These are phyloP conservation scores for Aselliscus stoliczkanus DNA, from an alignment of 2,797 vertebrate genomes.

Conservation along the genomic window DNA sequence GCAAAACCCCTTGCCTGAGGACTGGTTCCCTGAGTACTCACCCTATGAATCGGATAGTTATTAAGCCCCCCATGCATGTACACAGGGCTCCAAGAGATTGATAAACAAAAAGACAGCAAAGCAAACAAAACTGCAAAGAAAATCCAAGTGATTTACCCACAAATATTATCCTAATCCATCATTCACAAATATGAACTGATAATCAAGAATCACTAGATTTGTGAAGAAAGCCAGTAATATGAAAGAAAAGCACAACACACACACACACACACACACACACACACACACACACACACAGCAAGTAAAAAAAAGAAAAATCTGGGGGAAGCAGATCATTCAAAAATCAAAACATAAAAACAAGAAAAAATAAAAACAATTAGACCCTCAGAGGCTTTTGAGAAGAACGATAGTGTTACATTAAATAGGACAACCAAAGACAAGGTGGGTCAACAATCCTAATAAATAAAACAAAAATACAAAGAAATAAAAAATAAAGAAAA, in stretches of 20 bases:
- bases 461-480: not conserved
- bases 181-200: not conserved
- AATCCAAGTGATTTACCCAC: not conserved
- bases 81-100: not conserved
- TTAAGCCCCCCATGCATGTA: not conserved
- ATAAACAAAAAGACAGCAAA: not conserved
- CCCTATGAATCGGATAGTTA: not conserved
- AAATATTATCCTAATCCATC: not conserved
- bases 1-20: not conserved
- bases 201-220: not conserved
- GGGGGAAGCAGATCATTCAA: not conserved
- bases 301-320: not conserved
- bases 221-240: not conserved
- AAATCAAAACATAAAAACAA: not conserved
- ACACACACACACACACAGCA: not conserved
- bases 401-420: not conserved
- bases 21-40: not conserved
- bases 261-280: not conserved
- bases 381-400: not conserved
- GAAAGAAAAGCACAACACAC: not conserved
- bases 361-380: not conserved
- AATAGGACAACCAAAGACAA: not conserved
- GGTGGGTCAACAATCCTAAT: not conserved
- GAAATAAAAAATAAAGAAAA: not conserved
- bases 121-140: not conserved